Percentiles rank a stretch among this genome's conserved stretches.
phyloP scores from a whole-genome alignment of 1,140 invertebrate genomes.

The Lordiphosa stackelbergi region DNA sequence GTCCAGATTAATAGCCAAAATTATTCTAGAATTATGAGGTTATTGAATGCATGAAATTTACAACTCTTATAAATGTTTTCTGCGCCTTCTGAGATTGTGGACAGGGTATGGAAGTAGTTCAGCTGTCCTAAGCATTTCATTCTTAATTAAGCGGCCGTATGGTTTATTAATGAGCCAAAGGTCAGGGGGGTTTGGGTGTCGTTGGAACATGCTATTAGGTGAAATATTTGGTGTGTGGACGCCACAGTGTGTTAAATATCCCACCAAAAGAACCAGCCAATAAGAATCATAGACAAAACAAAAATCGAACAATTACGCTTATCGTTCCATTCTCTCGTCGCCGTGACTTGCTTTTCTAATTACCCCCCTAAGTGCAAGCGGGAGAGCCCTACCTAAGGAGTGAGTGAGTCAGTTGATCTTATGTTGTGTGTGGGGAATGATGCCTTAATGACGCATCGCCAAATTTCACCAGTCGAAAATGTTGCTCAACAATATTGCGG shows the following conservation, averaged over 20 bases:
- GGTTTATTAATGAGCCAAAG: slow-evolving; percentile 26
- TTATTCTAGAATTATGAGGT: slow-evolving; percentile 6
- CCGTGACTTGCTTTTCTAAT: slow-evolving; percentile 5
- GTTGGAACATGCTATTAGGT: neutral
- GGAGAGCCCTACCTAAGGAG: too few species aligned
- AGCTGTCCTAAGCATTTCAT: slow-evolving; percentile 7
- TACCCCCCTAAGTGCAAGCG: too few species aligned
- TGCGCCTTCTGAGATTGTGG: slow-evolving; percentile 10
- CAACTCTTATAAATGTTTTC: slow-evolving; percentile 15
- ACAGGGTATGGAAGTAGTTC: neutral
- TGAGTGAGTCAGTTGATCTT: too few species aligned
- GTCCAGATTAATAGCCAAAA: slow-evolving; percentile 20
- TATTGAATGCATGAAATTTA: slow-evolving; percentile 29
- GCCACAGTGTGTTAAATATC: slow-evolving; percentile 10
- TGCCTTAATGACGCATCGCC: neutral
- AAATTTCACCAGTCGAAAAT: slow-evolving; percentile 5
- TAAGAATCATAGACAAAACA: slow-evolving; percentile 12
- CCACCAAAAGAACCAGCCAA: slow-evolving; percentile 6
- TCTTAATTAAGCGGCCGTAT: slow-evolving; percentile 27
- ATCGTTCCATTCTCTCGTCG: slow-evolving; percentile 2
- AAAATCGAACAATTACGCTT: slow-evolving; percentile 20
- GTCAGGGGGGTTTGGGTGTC: slow-evolving; percentile 5
- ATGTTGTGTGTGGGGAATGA: neutral
- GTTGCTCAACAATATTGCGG: slow-evolving; percentile 8
- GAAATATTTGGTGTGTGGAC: neutral